These are phyloP conservation scores for Sakesphorus luctuosus DNA, from an alignment of 2,113 vertebrate genomes.

Conservation along the genomic window DNA sequence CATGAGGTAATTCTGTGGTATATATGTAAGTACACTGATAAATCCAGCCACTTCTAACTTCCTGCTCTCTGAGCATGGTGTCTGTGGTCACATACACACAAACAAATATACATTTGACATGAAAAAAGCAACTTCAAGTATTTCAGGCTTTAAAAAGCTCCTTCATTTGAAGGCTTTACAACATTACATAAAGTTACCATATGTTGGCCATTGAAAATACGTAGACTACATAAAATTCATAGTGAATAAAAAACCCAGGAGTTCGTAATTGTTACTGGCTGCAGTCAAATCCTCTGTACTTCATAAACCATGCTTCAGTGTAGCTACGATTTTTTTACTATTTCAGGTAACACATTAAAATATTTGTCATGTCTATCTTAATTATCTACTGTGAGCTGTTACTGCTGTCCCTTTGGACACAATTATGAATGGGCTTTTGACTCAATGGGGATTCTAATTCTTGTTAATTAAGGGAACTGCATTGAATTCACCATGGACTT, in stretches of 20 bases:
- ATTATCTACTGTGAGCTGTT: conserved; percentile 60
- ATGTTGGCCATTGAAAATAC: not conserved
- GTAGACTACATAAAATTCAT: not conserved
- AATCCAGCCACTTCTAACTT: not conserved
- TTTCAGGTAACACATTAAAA: conserved; percentile 50
- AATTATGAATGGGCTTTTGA: conserved; percentile 72
- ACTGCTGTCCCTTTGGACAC: conserved; percentile 52
- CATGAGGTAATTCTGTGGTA: not conserved
- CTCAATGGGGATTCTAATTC: conserved; percentile 68
- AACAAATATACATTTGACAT: not conserved
- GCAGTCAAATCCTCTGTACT: not conserved
- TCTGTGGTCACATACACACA: not conserved
- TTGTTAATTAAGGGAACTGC: conserved; percentile 72
- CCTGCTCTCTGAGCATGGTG: not conserved
- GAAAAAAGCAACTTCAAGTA: not conserved
- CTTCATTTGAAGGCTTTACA: not conserved
- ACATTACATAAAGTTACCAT: not conserved
- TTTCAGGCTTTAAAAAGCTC: not conserved
- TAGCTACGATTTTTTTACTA: not conserved
- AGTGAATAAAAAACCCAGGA: conserved; percentile 2
- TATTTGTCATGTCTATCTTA: conserved; percentile 61
- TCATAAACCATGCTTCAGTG: not conserved
- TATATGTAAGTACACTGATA: not conserved
- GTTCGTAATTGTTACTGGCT: not conserved
- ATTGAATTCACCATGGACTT: conserved; percentile 60